Evolutionary conservation across 2,888 invertebrate genomes (phyloP), one percentile per base, ranked within the genome.

Genomic region (Drosophila mimetica): DNA sequence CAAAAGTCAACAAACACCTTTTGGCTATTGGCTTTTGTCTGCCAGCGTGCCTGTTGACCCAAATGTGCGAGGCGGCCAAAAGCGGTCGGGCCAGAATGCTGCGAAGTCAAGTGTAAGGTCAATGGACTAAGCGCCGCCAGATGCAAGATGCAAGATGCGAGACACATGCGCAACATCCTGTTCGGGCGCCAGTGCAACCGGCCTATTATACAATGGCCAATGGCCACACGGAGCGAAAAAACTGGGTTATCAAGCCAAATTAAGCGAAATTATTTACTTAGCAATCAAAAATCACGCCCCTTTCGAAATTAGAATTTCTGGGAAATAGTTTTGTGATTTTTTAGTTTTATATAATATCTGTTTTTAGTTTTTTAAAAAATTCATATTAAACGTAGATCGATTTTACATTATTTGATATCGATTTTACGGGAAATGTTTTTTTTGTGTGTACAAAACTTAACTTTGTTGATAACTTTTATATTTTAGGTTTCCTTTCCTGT

Each of bases 151-250:
- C 75, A 57, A 34, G 20, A 41, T 4, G 11, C 39, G 32, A 5
- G 11, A 25, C 55, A 64, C 63, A 64, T 61, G 42, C 63, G 75
- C 83, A 76, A 80, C 67, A 83, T 80, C 84, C 80, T 80, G 83
- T 69, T 77, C 48, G 48, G 58, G 48, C 14, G 66, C 25, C 51
- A 66, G 30, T 66, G 47, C 64, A 81, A 79, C 71, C 71, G 70
- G 80, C 70, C 61, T 71, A 74, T 80, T 80, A 80, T 80, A 80
- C 80, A 80, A 80, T 76, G 55, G 44, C 32, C 55, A 50, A 46
- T 20, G 14, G 16, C 37, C n/a, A 37, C 60, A 61, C 60, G 22
- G 13, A 2, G 20, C 13, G 11, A 60, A 59, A 48, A 22, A 9
- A 20, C 4, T 4, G n/a, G 18, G 4, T 11, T 39, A 14, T 4